phyloP scores from a whole-genome alignment of 2,888 invertebrate genomes.

The Lasioglossum malachurum region DNA sequence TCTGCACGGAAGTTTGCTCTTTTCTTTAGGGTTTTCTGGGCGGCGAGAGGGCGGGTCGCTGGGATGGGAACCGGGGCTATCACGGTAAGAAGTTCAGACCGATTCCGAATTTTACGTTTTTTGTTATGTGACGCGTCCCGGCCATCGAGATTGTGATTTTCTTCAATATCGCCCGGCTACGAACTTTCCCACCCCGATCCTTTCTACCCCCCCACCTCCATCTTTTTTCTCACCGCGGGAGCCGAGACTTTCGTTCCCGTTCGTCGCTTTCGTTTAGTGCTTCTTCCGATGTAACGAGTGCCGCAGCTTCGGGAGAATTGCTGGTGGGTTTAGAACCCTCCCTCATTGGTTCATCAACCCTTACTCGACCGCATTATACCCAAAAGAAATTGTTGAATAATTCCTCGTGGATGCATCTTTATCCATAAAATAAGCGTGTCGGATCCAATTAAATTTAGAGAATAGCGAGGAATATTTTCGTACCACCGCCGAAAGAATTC shows the following conservation, averaged over 20 bases:
- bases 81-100: slow-evolving; percentile 37
- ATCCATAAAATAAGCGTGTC: too few relatives aligned
- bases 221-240: slow-evolving; percentile 2
- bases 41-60: background rate
- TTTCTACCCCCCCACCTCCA: background rate
- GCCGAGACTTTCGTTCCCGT: slow-evolving; percentile 18
- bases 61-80: background rate
- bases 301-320: background rate
- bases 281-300: slow-evolving; percentile 1
- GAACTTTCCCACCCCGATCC: slow-evolving; percentile 31
- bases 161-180: slow-evolving; percentile 48
- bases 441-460: background rate
- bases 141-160: slow-evolving; percentile 51
- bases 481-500: background rate
- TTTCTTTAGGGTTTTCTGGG: slow-evolving; percentile 10
- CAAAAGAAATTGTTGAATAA: background rate
- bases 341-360: background rate
- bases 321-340: background rate
- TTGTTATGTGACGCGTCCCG: slow-evolving; percentile 33
- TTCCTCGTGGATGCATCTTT: background rate
- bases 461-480: background rate
- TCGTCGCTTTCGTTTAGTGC: background rate
- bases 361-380: background rate
- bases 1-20: slow-evolving; percentile 57
- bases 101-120: slow-evolving; percentile 52